Evolutionary conservation across 2,888 invertebrate species (phyloP).

Genomic region (Heteromurus nitidus): DNA sequence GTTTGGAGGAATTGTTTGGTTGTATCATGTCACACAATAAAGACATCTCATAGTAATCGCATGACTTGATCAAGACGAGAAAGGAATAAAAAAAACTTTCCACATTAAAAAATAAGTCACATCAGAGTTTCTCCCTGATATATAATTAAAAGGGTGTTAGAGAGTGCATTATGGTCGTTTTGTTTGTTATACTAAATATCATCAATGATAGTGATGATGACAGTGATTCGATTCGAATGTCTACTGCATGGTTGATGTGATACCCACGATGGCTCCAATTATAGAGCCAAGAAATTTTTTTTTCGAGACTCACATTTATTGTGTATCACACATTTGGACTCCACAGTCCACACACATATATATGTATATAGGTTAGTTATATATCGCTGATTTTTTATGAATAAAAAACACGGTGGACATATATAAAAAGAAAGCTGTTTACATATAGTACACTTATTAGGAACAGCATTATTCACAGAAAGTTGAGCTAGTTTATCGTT

Average conservation of each 20-base stretch:
- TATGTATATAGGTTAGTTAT: neutral
- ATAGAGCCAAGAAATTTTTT: neutral
- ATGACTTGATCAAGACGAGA: constrained; percentile 42
- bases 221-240: too few relatives aligned
- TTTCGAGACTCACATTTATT: constrained; percentile 7
- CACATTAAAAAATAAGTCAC: constrained; percentile 47
- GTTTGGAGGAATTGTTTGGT: too few relatives aligned
- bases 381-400: neutral
- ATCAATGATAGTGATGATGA: too few relatives aligned
- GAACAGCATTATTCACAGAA: neutral
- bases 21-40: too few relatives aligned
- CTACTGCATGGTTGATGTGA: neutral
- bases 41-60: too few relatives aligned
- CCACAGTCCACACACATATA: too few relatives aligned
- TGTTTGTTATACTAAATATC: too few relatives aligned
- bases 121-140: constrained; percentile 49
- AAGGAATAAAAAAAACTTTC: constrained; percentile 46
- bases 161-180: neutral
- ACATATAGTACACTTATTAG: neutral
- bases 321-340: neutral
- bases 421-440: neutral
- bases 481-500: neutral
- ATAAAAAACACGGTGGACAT: neutral
- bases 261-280: neutral
- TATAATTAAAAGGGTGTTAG: neutral